Conservation (phyloP, 2,797 vertebrate species). For the Lerista edwardsae region DNA sequence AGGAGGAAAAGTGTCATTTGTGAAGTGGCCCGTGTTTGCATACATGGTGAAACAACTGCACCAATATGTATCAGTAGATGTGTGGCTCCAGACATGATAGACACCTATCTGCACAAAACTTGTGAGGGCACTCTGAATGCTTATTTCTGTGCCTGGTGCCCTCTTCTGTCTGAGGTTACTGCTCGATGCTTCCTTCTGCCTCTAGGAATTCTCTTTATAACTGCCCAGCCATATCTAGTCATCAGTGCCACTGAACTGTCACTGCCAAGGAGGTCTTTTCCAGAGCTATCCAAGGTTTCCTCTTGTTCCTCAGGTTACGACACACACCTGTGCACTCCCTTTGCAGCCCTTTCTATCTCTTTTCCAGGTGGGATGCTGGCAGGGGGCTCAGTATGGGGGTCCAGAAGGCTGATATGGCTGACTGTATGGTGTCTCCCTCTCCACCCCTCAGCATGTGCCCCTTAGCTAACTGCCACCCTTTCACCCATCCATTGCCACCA, state of each 20-base stretch:
- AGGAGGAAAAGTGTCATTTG: background rate
- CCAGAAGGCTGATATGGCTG: conserved; percentile 3
- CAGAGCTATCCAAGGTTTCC: background rate
- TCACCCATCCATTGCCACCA: background rate
- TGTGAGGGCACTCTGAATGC: background rate
- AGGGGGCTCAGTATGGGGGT: background rate
- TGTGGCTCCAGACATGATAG: background rate
- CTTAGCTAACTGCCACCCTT: too few relatives aligned
- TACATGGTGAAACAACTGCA: background rate
- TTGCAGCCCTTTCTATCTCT: background rate
- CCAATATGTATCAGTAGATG: background rate
- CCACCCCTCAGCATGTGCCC: background rate
- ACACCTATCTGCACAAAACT: background rate
- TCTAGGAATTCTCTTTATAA: background rate
- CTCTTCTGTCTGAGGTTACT: background rate
- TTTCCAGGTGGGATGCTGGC: background rate
- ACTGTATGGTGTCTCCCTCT: background rate
- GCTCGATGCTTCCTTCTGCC: too few relatives aligned
- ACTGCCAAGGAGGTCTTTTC: background rate
- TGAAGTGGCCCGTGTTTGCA: background rate
- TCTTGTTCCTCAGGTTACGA: background rate
- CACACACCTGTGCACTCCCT: background rate
- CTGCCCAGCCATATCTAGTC: background rate
- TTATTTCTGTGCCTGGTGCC: background rate
- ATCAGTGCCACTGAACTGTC: background rate